phyloP scores from a whole-genome alignment of 2,888 invertebrate genomes.

The Spilosoma lubricipeda region DNA sequence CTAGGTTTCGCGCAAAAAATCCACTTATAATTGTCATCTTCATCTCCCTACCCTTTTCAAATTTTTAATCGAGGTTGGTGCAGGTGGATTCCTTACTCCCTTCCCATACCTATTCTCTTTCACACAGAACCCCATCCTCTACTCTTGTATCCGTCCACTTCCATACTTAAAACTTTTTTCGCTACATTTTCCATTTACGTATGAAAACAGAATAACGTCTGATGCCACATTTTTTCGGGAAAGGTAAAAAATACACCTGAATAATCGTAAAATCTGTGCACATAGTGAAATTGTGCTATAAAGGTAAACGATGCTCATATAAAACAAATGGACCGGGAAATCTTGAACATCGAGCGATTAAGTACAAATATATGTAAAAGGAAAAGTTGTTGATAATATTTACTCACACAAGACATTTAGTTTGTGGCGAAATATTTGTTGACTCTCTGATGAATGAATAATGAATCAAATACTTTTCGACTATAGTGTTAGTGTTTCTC shows the following conservation, averaged over 20 bases:
- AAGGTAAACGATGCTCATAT: slow-evolving; percentile 23
- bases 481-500: background rate
- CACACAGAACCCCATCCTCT: background rate
- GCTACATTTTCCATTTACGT: too few relatives aligned
- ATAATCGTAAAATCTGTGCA: slow-evolving; percentile 14
- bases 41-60: too few relatives aligned
- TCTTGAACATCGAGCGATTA: slow-evolving; percentile 32
- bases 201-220: too few relatives aligned
- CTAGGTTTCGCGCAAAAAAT: background rate
- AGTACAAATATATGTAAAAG: slow-evolving; percentile 29
- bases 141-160: background rate
- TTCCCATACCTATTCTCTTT: too few relatives aligned
- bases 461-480: background rate
- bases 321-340: slow-evolving; percentile 34
- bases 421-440: background rate
- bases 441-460: background rate
- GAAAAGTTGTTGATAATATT: slow-evolving; percentile 24
- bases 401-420: background rate
- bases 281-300: slow-evolving; percentile 15
- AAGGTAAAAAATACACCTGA: background rate
- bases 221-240: background rate
- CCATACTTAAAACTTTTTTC: too few relatives aligned
- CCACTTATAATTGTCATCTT: too few relatives aligned
- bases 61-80: too few relatives aligned
- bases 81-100: too few relatives aligned